Evolutionary conservation across 2,113 vertebrate genomes (phyloP).

Genomic region (Eleginops maclovinus): DNA sequence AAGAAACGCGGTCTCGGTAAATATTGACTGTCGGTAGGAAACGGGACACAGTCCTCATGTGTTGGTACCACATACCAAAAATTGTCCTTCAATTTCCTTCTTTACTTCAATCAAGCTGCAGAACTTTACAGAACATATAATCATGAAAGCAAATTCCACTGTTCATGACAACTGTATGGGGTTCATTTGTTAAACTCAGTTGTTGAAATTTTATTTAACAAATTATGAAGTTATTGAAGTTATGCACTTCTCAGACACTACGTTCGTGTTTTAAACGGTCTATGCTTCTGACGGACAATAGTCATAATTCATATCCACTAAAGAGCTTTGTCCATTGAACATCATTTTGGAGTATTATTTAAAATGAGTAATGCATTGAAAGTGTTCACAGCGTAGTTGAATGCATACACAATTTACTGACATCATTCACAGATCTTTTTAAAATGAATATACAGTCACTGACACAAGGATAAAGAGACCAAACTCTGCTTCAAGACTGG

Average conservation of each 20-base stretch:
- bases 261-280: too few species aligned
- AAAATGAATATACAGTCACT: conserved; percentile 27
- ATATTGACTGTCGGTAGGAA: neutral
- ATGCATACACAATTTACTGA: conserved; percentile 31
- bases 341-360: neutral
- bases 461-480: conserved; percentile 34
- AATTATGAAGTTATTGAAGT: too few species aligned
- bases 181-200: too few species aligned
- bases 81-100: too few species aligned
- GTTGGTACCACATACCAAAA: too few species aligned
- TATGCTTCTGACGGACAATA: neutral
- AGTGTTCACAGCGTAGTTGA: conserved; percentile 11
- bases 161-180: too few species aligned
- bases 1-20: neutral
- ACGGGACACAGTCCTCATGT: neutral
- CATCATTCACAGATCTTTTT: conserved; percentile 26
- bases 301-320: neutral
- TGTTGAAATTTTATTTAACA: too few species aligned
- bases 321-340: neutral
- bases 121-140: too few species aligned
- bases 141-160: too few species aligned
- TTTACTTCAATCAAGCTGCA: too few species aligned
- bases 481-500: conserved; percentile 24
- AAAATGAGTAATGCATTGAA: conserved; percentile 5
- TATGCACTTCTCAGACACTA: too few species aligned